Evolutionary conservation across 2,888 invertebrate genomes (phyloP).

Genomic region (Heteromurus nitidus): DNA sequence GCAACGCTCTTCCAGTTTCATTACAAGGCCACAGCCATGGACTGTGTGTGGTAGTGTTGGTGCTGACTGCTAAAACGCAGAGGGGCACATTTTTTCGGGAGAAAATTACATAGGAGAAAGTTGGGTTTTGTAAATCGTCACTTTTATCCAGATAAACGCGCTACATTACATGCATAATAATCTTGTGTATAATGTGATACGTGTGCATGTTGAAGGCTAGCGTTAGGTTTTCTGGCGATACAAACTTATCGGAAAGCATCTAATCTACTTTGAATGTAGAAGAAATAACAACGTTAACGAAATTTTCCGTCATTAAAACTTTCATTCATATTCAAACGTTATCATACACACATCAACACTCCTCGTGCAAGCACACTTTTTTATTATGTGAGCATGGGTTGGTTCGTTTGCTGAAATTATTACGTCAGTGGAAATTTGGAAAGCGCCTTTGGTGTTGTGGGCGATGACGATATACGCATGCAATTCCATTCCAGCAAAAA

Average conservation of each 20-base stretch:
- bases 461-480: too few relatives aligned
- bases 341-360: slow-evolving; percentile 1
- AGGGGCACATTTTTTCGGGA: too few relatives aligned
- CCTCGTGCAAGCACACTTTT: not conserved
- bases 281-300: too few relatives aligned
- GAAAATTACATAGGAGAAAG: slow-evolving; percentile 6
- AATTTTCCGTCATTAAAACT: not conserved
- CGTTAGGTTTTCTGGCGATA: not conserved
- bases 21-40: not conserved
- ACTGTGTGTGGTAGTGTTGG: too few relatives aligned
- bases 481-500: too few relatives aligned
- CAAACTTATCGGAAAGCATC: not conserved
- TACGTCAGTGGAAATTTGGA: not conserved
- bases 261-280: too few relatives aligned
- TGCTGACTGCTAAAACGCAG: not conserved
- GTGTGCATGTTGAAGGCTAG: too few relatives aligned
- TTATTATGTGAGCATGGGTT: too few relatives aligned
- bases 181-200: too few relatives aligned
- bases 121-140: not conserved
- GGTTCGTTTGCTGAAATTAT: not conserved
- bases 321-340: too few relatives aligned
- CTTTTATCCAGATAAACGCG: not conserved
- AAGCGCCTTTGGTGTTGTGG: too few relatives aligned
- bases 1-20: not conserved
- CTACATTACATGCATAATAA: slow-evolving; percentile 2